Base-by-base conservation (phyloP, 2,888 invertebrate species). In the Aphodius sticticus region DNA sequence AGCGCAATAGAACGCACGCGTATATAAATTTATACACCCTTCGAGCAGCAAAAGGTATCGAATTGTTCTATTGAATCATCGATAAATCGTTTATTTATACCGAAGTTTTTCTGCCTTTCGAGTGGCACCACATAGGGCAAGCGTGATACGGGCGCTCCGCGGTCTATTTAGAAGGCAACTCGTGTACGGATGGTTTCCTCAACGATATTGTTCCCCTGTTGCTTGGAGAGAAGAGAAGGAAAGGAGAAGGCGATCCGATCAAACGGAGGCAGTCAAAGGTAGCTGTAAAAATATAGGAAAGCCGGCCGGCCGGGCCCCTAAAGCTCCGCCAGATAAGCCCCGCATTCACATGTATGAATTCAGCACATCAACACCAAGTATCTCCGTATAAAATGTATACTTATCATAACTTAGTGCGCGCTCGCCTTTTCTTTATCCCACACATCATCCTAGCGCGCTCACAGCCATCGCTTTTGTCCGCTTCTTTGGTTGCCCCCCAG, bases 301-400 rank as follows among this genome's bases (percentile, higher is more conserved):
- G 85, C 86, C 86, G 86, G 85, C 85, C 86, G 84, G 85, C 87
- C 87, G 87, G 87, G 87, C 87, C 86, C 87, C 86, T 74, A 37
- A 37, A 74, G 74, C 35, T 74, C 4, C 53, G 53, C 87, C 82
- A 85, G 88, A 89, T 89, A 89, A 89, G 89, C 88, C 85, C 86
- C 89, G 86, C 89, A 89, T 93, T 92, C 92, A 92, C 92, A 93
- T 93, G 92, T 93, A 93, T 93, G 92, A 92, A 93, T 93, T 92
- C 93, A 93, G 91, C 92, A 93, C 93, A 93, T 93, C 92, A 93
- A 89, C 90, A 91, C 91, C 92, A 91, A 91, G 91, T 91, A 91
- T 85, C 85, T 85, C 85, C 87, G 86, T 87, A 87, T 87, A 87
- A 88, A 87, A 88, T 87, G 87, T 87, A 86, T 87, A 87, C 87